These are phyloP conservation scores for Meriones psammophilus DNA, from an alignment of 2,797 vertebrate species.

Conservation along the genomic window DNA sequence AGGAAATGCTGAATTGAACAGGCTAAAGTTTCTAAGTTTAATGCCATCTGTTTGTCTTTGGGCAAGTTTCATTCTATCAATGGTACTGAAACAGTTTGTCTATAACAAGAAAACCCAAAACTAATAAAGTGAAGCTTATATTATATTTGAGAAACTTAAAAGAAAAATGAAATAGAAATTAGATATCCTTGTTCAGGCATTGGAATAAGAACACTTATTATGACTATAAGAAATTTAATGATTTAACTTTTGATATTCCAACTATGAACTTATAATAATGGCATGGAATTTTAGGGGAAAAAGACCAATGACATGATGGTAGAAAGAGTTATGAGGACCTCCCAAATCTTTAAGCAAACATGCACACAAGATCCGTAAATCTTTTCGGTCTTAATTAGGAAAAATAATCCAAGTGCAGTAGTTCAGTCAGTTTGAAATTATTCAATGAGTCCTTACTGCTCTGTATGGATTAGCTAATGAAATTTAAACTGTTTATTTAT, in stretches of 20 bases:
- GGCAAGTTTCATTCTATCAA: constrained; percentile 59
- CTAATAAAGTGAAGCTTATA: constrained; percentile 54
- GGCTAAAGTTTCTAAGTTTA: background rate
- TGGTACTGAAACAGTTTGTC: constrained; percentile 39
- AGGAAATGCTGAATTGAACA: constrained; percentile 32
- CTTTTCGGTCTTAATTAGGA: background rate
- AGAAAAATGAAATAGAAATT: constrained; percentile 69
- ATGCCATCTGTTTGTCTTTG: constrained; percentile 26
- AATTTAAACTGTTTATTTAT: background rate
- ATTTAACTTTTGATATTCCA: constrained; percentile 26
- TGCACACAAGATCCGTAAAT: background rate
- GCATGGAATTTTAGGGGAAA: constrained; percentile 20
- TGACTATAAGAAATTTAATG: constrained; percentile 45
- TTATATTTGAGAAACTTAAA: constrained; percentile 61
- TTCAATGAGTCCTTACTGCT: constrained; percentile 26
- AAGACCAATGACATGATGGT: background rate
- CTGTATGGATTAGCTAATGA: constrained; percentile 16
- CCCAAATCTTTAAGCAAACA: constrained; percentile 24
- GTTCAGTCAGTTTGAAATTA: constrained; percentile 43
- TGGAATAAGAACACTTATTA: constrained; percentile 60
- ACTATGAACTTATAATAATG: constrained; percentile 52
- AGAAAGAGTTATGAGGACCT: background rate
- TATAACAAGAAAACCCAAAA: constrained; percentile 53
- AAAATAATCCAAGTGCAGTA: background rate
- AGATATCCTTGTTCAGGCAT: constrained; percentile 26